phyloP scores from a whole-genome alignment of 2,113 vertebrate species.

The Phalacrocorax pelagicus region DNA sequence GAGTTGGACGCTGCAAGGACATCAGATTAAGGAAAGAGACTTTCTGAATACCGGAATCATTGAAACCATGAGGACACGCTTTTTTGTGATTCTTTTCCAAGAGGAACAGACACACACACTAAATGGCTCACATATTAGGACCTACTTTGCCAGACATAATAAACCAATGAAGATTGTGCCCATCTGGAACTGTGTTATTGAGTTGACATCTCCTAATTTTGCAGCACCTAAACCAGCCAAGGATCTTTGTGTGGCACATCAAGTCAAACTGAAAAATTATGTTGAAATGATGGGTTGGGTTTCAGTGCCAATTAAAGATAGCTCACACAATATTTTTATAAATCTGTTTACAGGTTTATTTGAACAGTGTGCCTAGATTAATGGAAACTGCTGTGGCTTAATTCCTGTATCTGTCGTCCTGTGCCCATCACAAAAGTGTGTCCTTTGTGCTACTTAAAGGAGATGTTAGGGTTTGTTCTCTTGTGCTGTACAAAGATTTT shows the following conservation, averaged over 20 bases:
- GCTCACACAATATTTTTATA: background rate
- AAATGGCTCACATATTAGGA: background rate
- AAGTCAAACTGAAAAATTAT: background rate
- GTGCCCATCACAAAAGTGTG: background rate
- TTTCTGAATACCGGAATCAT: background rate
- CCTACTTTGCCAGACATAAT: background rate
- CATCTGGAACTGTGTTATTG: background rate
- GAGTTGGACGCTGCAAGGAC: background rate
- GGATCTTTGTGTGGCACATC: fast-evolving
- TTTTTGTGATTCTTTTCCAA: background rate
- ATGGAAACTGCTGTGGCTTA: background rate
- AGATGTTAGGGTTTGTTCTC: background rate
- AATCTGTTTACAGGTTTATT: background rate
- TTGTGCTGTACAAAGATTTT: background rate
- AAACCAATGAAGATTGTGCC: background rate
- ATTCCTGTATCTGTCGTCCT: background rate
- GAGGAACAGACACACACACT: background rate
- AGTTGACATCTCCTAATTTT: background rate
- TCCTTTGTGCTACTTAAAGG: background rate
- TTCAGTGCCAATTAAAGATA: background rate
- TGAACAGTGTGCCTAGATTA: background rate
- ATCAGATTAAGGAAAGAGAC: background rate
- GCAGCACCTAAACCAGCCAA: background rate
- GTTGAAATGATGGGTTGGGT: background rate
- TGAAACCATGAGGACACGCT: background rate